These are phyloP conservation scores for Pyrrhia umbra DNA, from an alignment of 2,888 invertebrate species.

Conservation along the genomic window DNA sequence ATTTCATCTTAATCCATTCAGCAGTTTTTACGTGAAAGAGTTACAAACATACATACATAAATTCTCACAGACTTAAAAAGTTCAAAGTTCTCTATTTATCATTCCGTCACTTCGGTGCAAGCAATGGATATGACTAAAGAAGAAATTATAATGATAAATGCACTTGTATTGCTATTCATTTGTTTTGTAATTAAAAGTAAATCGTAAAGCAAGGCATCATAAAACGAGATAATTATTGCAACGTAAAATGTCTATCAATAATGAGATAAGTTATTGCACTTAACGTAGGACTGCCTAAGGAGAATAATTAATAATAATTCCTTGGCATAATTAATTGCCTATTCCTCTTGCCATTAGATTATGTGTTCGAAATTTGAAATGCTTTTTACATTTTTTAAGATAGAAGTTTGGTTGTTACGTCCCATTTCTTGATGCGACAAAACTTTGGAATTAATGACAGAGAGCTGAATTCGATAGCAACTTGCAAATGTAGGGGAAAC, in stretches of 20 bases:
- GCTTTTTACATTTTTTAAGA: background rate
- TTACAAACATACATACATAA: too few relatives aligned
- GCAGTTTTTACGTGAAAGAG: too few relatives aligned
- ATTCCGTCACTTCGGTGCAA: constrained; percentile 11
- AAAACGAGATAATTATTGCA: too few relatives aligned
- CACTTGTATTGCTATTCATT: background rate
- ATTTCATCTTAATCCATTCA: too few relatives aligned
- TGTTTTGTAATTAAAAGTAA: constrained; percentile 6
- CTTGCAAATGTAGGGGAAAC: too few relatives aligned
- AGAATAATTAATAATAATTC: background rate
- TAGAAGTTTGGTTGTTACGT: background rate
- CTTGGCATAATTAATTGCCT: background rate
- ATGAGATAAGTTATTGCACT: background rate
- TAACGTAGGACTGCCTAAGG: background rate
- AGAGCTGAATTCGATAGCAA: too few relatives aligned
- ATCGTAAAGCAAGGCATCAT: background rate
- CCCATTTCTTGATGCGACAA: background rate
- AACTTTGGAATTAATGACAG: too few relatives aligned
- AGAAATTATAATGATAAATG: constrained; percentile 23
- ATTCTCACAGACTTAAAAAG: too few relatives aligned
- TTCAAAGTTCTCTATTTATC: constrained; percentile 26
- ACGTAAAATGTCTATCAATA: background rate
- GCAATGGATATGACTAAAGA: background rate
- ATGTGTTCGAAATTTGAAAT: background rate
- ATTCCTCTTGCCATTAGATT: background rate